Percentiles rank a stretch among this genome's conserved stretches.
Evolutionary conservation across 2,888 invertebrate genomes (phyloP).

Genomic region (Octonoba sinensis): DNA sequence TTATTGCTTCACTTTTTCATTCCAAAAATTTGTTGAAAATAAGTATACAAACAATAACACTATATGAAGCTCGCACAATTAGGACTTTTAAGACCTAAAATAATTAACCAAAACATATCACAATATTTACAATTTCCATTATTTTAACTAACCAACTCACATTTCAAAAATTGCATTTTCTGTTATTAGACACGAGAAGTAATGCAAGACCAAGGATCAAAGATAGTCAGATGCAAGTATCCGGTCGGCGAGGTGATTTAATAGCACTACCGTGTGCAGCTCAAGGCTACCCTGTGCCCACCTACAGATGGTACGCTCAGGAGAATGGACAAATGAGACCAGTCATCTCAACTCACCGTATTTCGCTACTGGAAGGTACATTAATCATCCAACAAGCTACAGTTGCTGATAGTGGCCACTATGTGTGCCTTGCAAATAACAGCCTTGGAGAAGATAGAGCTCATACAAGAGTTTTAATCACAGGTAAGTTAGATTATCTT

Average conservation of each 20-base stretch:
- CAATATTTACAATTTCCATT: too few species aligned
- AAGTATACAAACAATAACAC: too few species aligned
- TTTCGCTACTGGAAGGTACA: slow-evolving; percentile 52
- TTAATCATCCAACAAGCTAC: slow-evolving; percentile 54
- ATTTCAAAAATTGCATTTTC: too few species aligned
- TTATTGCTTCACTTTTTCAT: too few species aligned
- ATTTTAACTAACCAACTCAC: too few species aligned
- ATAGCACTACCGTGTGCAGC: slow-evolving; percentile 71
- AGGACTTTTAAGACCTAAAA: too few species aligned
- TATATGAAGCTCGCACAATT: too few species aligned
- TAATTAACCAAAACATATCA: too few species aligned
- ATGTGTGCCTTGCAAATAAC: slow-evolving; percentile 64
- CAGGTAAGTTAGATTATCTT: slow-evolving; percentile 37
- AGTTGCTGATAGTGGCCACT: slow-evolving; percentile 62
- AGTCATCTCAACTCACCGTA: slow-evolving; percentile 31
- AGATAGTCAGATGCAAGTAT: slow-evolving; percentile 47
- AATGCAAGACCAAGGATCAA: slow-evolving; percentile 57
- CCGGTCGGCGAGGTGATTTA: slow-evolving; percentile 66
- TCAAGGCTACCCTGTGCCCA: slow-evolving; percentile 71
- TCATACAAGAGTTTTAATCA: slow-evolving; percentile 48
- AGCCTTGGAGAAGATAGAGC: slow-evolving; percentile 62
- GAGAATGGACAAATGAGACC: slow-evolving; percentile 54
- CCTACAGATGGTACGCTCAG: slow-evolving; percentile 70
- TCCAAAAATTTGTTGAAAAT: too few species aligned
- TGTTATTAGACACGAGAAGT: slow-evolving; percentile 57